Evolutionary conservation across 1,140 invertebrate species (phyloP).

Genomic region (Plutomurus gul): DNA sequence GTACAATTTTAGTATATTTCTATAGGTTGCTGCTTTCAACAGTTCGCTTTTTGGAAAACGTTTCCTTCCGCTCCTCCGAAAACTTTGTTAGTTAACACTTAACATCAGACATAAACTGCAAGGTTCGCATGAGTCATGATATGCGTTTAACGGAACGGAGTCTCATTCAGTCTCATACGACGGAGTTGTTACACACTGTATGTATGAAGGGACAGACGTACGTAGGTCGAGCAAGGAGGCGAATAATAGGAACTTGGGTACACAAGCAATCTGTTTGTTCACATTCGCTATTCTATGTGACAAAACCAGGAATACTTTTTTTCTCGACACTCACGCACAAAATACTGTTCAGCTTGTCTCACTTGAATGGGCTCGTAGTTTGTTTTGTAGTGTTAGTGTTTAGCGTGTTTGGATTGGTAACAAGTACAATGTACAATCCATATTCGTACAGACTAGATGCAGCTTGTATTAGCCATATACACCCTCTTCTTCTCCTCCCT

Average conservation of each 20-base stretch:
- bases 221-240: background rate
- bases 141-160: background rate
- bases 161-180: background rate
- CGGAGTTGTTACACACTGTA: background rate
- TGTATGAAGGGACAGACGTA: background rate
- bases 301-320: background rate
- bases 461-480: background rate
- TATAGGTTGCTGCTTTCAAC: too few relatives aligned
- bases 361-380: background rate
- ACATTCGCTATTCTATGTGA: background rate
- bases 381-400: background rate
- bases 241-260: background rate
- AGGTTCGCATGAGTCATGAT: background rate
- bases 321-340: background rate
- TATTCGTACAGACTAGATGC: background rate
- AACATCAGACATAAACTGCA: background rate
- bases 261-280: background rate
- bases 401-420: background rate
- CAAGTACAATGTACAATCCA: background rate
- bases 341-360: background rate
- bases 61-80: background rate
- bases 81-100: background rate
- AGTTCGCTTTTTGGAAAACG: background rate
- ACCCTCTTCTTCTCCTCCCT: background rate
- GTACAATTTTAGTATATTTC: too few relatives aligned